Base-by-base conservation (phyloP, 2,888 invertebrate genomes). In the Syritta pipiens region DNA sequence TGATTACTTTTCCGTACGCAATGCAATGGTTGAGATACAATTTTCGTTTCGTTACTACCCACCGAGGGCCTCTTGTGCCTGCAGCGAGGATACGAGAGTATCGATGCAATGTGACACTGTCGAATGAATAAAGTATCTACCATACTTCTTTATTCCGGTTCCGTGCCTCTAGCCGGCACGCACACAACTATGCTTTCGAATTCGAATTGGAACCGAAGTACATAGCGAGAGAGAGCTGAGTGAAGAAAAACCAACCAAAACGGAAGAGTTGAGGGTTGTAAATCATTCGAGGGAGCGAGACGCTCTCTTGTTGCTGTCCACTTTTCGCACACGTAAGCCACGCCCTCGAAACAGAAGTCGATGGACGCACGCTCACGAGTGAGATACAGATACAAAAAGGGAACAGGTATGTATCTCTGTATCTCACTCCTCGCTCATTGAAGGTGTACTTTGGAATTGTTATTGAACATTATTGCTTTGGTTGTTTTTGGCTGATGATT, bases 211-310 rank as follows among this genome's bases (percentile, higher is more conserved):
- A 55, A n/a, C n/a, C 10, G 37, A 30, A 9, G 67, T 79, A 79
- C 68, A 79, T 79, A 68, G 42, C 48, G 57, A 55, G 67, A 57
- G 42, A 55, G 4, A 17, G 17, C 14, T 14, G n/a, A 17, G 48
- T 49, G 62, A 76, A 75, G 69, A 62, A 79, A 77, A 62, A 68
- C 79, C 79, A 79, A 79, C 79, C 81, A 71, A 68, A 77, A 76
- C 76, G 81, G 75, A 81, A 81, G 81, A 77, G 74, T 72, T 74
- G 69, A 74, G 79, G 81, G 81, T 81, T 81, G 83, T 83, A 83
- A 83, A 83, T 83, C 83, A 83, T 82, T 62, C 60, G 82, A n/a
- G n/a, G 4, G 74, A 83, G 53, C 17, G 62, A 74, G 60, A 62
- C 1, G 14, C 9, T 14, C 1, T n/a, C 7, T 32, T 83, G 4